Conservation (phyloP, 2,113 vertebrate species). For the Cariama cristata region DNA sequence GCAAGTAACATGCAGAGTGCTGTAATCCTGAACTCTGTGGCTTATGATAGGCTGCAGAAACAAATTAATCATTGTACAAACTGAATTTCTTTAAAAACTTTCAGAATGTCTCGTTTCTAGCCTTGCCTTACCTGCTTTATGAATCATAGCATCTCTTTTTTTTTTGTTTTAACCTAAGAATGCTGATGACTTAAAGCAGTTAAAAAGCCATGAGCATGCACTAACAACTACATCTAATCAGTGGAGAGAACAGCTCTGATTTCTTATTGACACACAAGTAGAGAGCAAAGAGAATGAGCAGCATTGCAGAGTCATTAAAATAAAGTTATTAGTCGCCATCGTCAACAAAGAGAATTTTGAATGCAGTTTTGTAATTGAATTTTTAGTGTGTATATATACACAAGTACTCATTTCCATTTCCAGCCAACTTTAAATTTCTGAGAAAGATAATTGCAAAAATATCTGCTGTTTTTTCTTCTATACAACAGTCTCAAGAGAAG, state of each 20-base stretch:
- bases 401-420: not conserved
- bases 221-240: not conserved
- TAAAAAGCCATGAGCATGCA: not conserved
- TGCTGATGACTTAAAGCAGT: not conserved
- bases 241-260: not conserved
- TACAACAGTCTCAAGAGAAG: not conserved
- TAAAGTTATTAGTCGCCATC: not conserved
- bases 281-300: not conserved
- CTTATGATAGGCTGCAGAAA: not conserved
- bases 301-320: not conserved
- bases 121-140: not conserved
- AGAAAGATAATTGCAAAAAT: not conserved
- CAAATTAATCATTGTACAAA: not conserved
- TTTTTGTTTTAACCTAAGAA: not conserved
- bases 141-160: not conserved
- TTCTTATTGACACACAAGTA: not conserved
- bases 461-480: fast-evolving
- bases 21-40: not conserved
- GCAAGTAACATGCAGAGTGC: not conserved
- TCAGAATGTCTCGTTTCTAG: not conserved
- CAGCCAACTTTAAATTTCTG: not conserved
- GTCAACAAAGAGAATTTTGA: not conserved
- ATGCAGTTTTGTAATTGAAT: not conserved
- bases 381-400: not conserved
- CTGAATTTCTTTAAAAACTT: not conserved